Base-by-base conservation (phyloP, 2,888 invertebrate genomes). In the Microdon myrmicae region DNA sequence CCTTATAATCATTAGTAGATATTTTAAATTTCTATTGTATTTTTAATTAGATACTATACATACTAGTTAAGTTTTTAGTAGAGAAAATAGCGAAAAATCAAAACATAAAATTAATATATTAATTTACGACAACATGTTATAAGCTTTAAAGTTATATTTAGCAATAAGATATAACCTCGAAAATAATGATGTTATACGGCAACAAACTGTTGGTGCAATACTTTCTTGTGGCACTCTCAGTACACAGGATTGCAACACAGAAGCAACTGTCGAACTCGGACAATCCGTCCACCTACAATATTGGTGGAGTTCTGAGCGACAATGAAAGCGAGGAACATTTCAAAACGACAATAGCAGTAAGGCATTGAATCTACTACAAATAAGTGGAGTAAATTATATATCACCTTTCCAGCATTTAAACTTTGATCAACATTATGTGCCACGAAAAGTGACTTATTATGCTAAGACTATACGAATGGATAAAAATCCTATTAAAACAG, bases 401-500 rank as follows among this genome's bases (percentile, higher is more conserved):
- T 29, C 2, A 29, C n/a, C n/a, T 28, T 10, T 5, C 6, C 82
- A 94, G 94, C 89, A 90, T 74, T 81, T 93, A 25, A 94, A 94
- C 78, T 92, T 92, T 75, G 89, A 92, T 78, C 86, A 86, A 66
- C 86, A 88, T 60, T 91, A 91, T 75, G 90, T 94, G 19, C 90
- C 90, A 2, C 86, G 88, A 67, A 92, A 92, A 41, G 88, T 93
- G 4, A 91, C 91, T 0, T 93, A 94, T 72, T 90, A 92, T 73
- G 90, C 92, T 68, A 90, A 90, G 68, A 90, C 94, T 4, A 93
- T 96, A 72, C 84, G 90, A 53, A 96, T 96, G 92, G 94, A 96
- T 75, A 88, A 92, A 26, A 97, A 96, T 82, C 96, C 96, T 0
- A 96, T 97, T 67, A 87, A 92, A 72, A 96, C 96, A 0, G 96